Evolutionary conservation across 2,797 vertebrate species (phyloP).

Genomic region (Psittacula echo): DNA sequence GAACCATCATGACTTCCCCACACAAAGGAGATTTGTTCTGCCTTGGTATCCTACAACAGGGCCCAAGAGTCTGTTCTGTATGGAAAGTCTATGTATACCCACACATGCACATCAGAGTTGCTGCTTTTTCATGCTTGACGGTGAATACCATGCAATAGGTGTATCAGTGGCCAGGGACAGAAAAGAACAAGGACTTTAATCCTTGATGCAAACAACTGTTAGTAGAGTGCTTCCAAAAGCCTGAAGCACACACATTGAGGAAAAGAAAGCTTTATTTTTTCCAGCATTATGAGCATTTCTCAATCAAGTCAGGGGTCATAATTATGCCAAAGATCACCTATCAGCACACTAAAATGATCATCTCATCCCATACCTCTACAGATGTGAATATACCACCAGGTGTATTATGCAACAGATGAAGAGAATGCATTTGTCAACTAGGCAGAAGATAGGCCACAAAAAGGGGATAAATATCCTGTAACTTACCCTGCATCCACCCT

Average conservation of each 20-base stretch:
- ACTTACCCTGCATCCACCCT: neutral
- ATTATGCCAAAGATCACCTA: neutral
- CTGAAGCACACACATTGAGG: neutral
- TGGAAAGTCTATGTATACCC: neutral
- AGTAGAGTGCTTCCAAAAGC: neutral
- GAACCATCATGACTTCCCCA: neutral
- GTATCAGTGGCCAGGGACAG: neutral
- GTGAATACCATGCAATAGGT: neutral
- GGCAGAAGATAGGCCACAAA: neutral
- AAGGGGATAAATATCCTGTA: neutral
- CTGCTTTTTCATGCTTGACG: neutral
- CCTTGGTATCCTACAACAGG: neutral
- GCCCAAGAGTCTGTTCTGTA: neutral
- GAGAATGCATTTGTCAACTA: neutral
- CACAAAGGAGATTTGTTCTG: neutral
- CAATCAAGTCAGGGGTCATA: neutral
- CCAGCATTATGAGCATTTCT: neutral
- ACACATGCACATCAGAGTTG: neutral
- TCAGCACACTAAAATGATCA: neutral
- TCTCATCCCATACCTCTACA: neutral
- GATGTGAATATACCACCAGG: neutral
- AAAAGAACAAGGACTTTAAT: neutral
- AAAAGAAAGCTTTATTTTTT: neutral
- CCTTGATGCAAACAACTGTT: neutral
- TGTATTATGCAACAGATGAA: neutral